Base-by-base conservation (phyloP, 23 tunicate species). In the Phallusia fumigata region DNA sequence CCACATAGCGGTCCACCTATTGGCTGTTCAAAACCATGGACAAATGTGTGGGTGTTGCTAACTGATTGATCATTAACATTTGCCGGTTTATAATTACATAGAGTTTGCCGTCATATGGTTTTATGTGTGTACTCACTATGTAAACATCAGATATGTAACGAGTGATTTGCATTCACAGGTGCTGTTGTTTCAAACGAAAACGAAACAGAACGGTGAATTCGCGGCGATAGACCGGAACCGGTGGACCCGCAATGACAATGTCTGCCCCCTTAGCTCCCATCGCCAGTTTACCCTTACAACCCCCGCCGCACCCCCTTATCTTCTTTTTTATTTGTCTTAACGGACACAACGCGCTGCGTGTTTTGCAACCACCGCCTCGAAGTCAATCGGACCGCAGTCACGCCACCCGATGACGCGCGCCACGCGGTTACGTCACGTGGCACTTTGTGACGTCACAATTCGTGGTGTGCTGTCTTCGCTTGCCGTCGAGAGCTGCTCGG, bases 111-210 rank as follows among this genome's bases (percentile, higher is more conserved):
- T 40, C 47, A 40, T 40, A 40, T 10, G 5, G 47, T 40, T 40
- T 40, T 3, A 40, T 40, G 10, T 3, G 47, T 5, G 10, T 40
- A 40, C 10, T 40, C 10, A 40, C 47, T 40, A 40, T 40, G 47
- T 10, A 40, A 40, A 40, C 10, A 40, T 40, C 47, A 40, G 47
- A 40, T 3, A 3, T 40, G 47, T 40, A 40, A 40, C 47, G 10
- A 40, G 47, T 40, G 47, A 12, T 30, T 36, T 75, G 35, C 26
- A 33, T 32, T 77, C 53, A 30, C 80, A 87, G 90, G 53, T 87
- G 90, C 84, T 87, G 90, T 79, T 87, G 90, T 79, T 87, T 87
- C 85, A 81, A 84, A 74, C 90, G 90, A 24, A 78, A 84, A 24
- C 65, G 84, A 35, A 87, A 81, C 45, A 33, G 80, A 53, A 75